Percentiles rank a stretch among this genome's conserved stretches.
Conservation (phyloP, 2,797 vertebrate species). For the Threskiornis aethiopicus region DNA sequence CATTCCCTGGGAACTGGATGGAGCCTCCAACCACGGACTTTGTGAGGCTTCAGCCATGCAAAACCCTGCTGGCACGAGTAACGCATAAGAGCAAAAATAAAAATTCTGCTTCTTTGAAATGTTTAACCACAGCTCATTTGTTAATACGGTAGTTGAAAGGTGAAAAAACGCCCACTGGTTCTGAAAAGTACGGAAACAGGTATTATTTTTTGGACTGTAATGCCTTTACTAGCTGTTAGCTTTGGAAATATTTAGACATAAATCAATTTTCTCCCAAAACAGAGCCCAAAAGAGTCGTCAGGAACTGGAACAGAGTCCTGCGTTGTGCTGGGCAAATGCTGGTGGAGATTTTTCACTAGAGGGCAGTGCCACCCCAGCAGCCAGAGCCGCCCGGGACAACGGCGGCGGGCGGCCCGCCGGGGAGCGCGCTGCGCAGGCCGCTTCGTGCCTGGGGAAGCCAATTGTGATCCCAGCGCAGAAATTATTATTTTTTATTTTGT, state of each 20-base stretch:
- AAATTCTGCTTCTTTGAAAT: constrained; percentile 24
- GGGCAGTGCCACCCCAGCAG: constrained; percentile 87
- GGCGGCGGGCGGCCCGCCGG: constrained; percentile 37
- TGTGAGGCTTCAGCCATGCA: constrained; percentile 64
- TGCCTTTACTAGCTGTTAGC: not conserved
- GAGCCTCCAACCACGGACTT: constrained; percentile 25
- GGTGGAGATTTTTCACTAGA: constrained; percentile 81
- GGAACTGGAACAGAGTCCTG: constrained; percentile 4
- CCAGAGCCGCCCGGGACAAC: constrained; percentile 72
- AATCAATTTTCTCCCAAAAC: constrained; percentile 12
- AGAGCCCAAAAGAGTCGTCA: not conserved
- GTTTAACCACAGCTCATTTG: not conserved
- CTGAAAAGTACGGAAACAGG: not conserved
- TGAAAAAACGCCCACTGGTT: not conserved
- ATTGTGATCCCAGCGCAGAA: constrained; percentile 34
- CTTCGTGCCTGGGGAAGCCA: not conserved
- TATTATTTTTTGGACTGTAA: not conserved
- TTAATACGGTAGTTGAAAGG: not conserved
- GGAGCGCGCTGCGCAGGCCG: not conserved
- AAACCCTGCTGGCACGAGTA: constrained; percentile 55
- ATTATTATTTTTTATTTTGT: not conserved
- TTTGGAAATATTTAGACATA: constrained; percentile 47
- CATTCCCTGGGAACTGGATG: constrained; percentile 49
- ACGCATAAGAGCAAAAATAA: constrained; percentile 3
- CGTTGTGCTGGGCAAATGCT: not conserved